Percentiles rank a stretch among this genome's conserved stretches.
These are phyloP conservation scores for Australoheros scitulus DNA, from an alignment of 2,113 vertebrate genomes.

Conservation along the genomic window DNA sequence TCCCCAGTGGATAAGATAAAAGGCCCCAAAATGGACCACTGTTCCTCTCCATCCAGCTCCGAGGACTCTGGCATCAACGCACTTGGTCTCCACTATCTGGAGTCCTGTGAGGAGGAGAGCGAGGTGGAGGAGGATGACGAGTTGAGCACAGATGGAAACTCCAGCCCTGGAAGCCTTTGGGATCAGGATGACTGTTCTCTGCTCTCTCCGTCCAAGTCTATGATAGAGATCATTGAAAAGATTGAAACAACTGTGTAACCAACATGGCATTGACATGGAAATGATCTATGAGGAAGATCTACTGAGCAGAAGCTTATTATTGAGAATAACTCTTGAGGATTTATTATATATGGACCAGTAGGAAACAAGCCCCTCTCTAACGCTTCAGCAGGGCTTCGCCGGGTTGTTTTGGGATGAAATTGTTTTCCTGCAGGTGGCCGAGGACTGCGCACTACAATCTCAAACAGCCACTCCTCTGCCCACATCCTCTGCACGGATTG, in stretches of 20 bases:
- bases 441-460: slow-evolving; percentile 48
- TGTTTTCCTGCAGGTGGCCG: slow-evolving; percentile 45
- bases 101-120: slow-evolving; percentile 93
- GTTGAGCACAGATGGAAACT: slow-evolving; percentile 86
- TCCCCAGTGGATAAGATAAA: slow-evolving; percentile 79
- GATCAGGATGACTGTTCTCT: slow-evolving; percentile 92
- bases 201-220: slow-evolving; percentile 92
- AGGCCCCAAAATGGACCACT: slow-evolving; percentile 91
- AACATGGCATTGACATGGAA: not conserved
- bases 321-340: slow-evolving; percentile 33
- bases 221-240: slow-evolving; percentile 97
- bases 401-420: slow-evolving; percentile 22
- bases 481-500: slow-evolving; percentile 61
- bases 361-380: slow-evolving; percentile 5
- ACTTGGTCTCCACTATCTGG: slow-evolving; percentile 89
- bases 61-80: slow-evolving; percentile 99
- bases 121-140: slow-evolving; percentile 83
- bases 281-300: slow-evolving; percentile 16
- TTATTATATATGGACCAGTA: slow-evolving; percentile 26
- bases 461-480: slow-evolving; percentile 47
- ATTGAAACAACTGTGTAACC: slow-evolving; percentile 97
- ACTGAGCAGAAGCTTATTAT: not conserved
- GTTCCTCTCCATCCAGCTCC: slow-evolving; percentile 94
- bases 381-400: not conserved
- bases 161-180: slow-evolving; percentile 93